Evolutionary conservation across 1,140 invertebrate genomes (phyloP), one percentile per base, ranked within the genome.

Genomic region (Nilaparvata lugens): DNA sequence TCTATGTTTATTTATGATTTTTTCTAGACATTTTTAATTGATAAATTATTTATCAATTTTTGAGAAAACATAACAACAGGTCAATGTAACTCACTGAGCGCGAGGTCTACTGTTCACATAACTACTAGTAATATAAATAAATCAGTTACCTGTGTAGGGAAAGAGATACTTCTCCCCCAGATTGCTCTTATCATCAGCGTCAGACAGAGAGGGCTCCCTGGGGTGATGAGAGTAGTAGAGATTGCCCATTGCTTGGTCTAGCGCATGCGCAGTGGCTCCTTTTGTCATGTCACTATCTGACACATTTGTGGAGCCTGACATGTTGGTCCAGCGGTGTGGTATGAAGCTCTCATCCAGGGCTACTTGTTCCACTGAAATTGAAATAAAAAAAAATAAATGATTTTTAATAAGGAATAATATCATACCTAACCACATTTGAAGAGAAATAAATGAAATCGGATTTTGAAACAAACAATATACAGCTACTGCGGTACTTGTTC

Each of bases 121-220:
- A n/a, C n/a, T n/a, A n/a, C n/a, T n/a, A n/a, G n/a, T n/a, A n/a
- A n/a, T n/a, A n/a, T n/a, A n/a, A n/a, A n/a, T n/a, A n/a, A n/a
- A n/a, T n/a, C n/a, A n/a, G n/a, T 40, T 66, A 78, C 65, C 76
- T 70, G 68, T 78, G 71, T 65, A 78, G 60, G 62, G 77, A 71
- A 68, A 77, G 62, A 67, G 73, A 65, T 62, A 77, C 71, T 65
- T 76, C 70, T 68, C 77, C 62, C 65, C 66, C 9, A 71, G 40
- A 58, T 45, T 58, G 0, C 56, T 56, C 48, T 65, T 65, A 21
- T 66, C 64, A 42, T 65, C 64, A 28, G 62, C 63, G 51, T 62
- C 40, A 19, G 31, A 45, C 40, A 24, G 61, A 9, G 52, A 62
- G n/a, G 51, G 55, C 35, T 54, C 40, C 52, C 53, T 42, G 14